These are phyloP conservation scores for Cataglyphis livida DNA, from an alignment of 2,888 invertebrate genomes.

Conservation along the genomic window DNA sequence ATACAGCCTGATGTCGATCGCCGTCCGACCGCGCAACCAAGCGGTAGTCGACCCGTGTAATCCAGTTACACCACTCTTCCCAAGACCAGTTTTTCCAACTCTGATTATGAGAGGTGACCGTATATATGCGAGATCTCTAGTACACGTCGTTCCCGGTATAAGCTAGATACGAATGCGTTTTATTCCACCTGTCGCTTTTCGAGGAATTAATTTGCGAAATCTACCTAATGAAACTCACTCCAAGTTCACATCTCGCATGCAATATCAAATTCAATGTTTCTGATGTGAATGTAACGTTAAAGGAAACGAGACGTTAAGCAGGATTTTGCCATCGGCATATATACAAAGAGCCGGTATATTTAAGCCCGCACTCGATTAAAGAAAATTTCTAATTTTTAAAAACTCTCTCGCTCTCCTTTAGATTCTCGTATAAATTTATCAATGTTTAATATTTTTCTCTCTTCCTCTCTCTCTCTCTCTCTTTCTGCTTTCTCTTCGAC, in stretches of 20 bases:
- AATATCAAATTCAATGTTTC: constrained; percentile 18
- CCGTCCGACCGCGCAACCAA: constrained; percentile 17
- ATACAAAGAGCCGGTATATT: not conserved
- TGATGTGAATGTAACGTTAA: constrained; percentile 23
- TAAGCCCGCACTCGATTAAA: not conserved
- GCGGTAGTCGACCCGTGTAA: constrained; percentile 43
- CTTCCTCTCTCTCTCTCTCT: not conserved
- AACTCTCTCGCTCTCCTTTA: not conserved
- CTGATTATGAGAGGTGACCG: constrained; percentile 48
- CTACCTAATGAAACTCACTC: constrained; percentile 40
- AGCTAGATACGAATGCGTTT: constrained; percentile 30
- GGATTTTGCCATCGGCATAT: not conserved
- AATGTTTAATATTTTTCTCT: not conserved
- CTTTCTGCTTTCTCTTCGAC: not conserved
- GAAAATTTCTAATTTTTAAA: constrained; percentile 4
- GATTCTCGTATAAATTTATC: not conserved
- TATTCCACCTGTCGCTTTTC: constrained; percentile 57
- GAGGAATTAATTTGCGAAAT: constrained; percentile 51
- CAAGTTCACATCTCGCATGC: constrained; percentile 6
- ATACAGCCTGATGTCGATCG: constrained; percentile 32
- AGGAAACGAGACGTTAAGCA: not conserved
- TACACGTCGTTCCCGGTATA: constrained; percentile 5
- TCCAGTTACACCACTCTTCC: constrained; percentile 58
- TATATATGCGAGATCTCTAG: constrained; percentile 28
- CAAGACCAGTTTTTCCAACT: constrained; percentile 60